Base-by-base conservation (phyloP, 2,888 invertebrate genomes). In the Hydrotaea cyrtoneurina region DNA sequence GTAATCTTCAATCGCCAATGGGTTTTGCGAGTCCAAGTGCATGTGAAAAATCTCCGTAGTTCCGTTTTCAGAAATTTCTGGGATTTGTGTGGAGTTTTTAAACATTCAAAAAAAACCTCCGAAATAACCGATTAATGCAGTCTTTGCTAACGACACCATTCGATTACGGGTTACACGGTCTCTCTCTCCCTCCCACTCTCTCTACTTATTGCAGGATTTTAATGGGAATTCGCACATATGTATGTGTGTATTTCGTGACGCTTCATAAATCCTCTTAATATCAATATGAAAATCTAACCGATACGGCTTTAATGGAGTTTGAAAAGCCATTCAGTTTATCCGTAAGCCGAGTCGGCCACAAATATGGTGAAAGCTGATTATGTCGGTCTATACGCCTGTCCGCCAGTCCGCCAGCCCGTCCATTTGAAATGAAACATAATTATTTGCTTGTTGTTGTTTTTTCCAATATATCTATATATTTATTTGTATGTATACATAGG, bases 211-310 rank as follows among this genome's bases (percentile, higher is more conserved):
- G 31, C 31, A 23, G 69, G 69, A 31, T 46, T 66, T 66, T 17
- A 43, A 31, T 43, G 69, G n/a, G 69, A 43, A 19, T 69, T 62
- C 46, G 21, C 46, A 43, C 46, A 46, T 21, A 69, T n/a, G n/a
- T n/a, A n/a, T n/a, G n/a, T n/a, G n/a, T n/a, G n/a, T n/a, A n/a
- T 39, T 36, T 39, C 1, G 11, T 39, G 39, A 1, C 39, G 39
- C 39, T 39, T 50, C 50, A 23, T 69, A 69, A 69, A 69, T 69
- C 69, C 69, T 13, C 69, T 69, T 69, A 69, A 69, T 69, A 69
- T 17, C 69, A 46, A 69, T 69, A 69, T 69, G 19, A 43, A 43
- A 69, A 69, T 21, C 69, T 46, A 69, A 69, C 46, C 39, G 46
- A 69, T 21, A 31, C n/a, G 31, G 31, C n/a, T 31, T 62, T 31